A percentile compares a stretch with the other conserved stretches of the same genome.
Evolutionary conservation across 2,797 vertebrate species (phyloP).

Genomic region (Aplochiton taeniatus): DNA sequence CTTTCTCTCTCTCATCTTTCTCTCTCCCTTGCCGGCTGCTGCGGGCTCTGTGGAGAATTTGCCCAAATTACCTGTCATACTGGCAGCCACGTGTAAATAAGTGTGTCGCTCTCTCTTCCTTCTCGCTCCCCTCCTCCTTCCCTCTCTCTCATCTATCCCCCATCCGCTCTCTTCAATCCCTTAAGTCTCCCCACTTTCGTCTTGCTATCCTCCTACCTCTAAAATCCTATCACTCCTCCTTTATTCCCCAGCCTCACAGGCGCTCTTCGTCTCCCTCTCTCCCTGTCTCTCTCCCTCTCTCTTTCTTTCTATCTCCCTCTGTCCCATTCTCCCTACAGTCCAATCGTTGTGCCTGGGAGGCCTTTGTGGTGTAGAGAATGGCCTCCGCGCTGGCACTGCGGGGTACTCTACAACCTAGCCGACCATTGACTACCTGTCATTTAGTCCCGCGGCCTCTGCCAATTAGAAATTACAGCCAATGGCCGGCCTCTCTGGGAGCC

Average conservation of each 20-base stretch:
- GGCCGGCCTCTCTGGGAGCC: constrained; percentile 27
- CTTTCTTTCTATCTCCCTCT: constrained; percentile 36
- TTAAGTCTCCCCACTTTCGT: constrained; percentile 45
- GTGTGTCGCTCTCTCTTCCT: constrained; percentile 66
- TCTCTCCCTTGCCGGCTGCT: constrained; percentile 64
- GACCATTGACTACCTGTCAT: constrained; percentile 68
- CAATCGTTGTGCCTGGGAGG: constrained; percentile 35
- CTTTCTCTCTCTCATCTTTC: neutral
- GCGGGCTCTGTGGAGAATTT: constrained; percentile 78
- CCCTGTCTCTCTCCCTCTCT: constrained; percentile 12
- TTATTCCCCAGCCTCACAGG: constrained; percentile 1
- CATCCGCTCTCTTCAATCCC: constrained; percentile 22
- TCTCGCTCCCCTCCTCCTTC: constrained; percentile 53
- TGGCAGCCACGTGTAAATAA: constrained; percentile 82
- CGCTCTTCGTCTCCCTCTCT: constrained; percentile 1
- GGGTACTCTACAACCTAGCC: constrained; percentile 46
- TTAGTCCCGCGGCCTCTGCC: constrained; percentile 56
- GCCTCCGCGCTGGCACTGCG: constrained; percentile 48
- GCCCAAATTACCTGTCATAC: constrained; percentile 85
- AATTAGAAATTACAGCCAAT: constrained; percentile 60
- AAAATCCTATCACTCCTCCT: neutral
- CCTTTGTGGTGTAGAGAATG: constrained; percentile 54
- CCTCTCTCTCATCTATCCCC: constrained; percentile 44
- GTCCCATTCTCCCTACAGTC: constrained; percentile 15
- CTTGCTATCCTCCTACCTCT: constrained; percentile 12